A percentile compares a stretch with the other conserved stretches of the same genome.
Conservation (phyloP, 2,797 vertebrate genomes). For the Ptychobarbus kaznakovi region DNA sequence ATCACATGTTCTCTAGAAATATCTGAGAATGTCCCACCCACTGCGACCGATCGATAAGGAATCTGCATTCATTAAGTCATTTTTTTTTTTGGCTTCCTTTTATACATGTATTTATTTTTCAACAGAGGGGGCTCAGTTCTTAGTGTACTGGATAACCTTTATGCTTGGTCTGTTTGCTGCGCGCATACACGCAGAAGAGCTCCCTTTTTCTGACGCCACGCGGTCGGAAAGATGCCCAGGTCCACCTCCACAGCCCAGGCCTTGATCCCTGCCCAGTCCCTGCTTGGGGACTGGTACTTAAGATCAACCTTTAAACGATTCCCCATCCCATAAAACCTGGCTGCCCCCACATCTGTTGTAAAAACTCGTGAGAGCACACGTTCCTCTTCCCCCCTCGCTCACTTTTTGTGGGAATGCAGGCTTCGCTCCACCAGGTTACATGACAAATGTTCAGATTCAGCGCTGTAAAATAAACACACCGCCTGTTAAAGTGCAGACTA, state of each 20-base stretch:
- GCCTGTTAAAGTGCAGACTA: constrained; percentile 67
- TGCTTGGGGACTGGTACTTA: constrained; percentile 73
- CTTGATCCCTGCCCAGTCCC: constrained; percentile 67
- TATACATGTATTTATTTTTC: too few relatives aligned
- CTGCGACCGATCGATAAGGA: neutral
- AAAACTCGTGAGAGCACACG: constrained; percentile 63
- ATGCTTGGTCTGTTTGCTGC: constrained; percentile 49
- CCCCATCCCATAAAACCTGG: constrained; percentile 75
- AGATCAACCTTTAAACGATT: constrained; percentile 76
- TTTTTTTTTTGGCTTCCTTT: neutral
- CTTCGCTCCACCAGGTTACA: constrained; percentile 70
- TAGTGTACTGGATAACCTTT: constrained; percentile 47
- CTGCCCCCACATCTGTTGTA: constrained; percentile 72
- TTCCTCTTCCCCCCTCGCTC: neutral
- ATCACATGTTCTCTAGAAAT: neutral
- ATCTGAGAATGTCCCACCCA: neutral
- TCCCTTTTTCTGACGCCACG: constrained; percentile 74
- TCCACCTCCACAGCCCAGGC: constrained; percentile 66
- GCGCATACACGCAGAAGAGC: constrained; percentile 52
- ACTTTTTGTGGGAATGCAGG: constrained; percentile 70
- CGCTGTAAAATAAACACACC: constrained; percentile 74
- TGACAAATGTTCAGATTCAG: constrained; percentile 77
- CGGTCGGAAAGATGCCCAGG: constrained; percentile 68
- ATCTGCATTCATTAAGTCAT: neutral
- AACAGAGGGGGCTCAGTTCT: neutral